Percentiles rank a stretch among this genome's conserved stretches.
Evolutionary conservation across 2,888 invertebrate species (phyloP).

Genomic region (Drosophila affinis): DNA sequence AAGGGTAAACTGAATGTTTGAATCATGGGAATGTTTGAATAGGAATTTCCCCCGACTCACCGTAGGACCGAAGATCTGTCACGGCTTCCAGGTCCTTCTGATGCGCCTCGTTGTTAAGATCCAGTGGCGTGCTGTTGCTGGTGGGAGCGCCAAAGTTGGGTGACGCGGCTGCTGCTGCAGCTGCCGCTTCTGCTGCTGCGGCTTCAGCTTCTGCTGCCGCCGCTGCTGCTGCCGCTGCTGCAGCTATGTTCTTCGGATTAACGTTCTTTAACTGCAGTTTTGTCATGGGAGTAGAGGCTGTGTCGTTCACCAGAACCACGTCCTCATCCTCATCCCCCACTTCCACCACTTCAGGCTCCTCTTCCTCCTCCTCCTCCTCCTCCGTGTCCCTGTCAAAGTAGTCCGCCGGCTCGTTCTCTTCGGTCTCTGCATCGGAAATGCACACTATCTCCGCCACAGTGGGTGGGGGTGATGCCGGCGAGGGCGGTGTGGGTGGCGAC

Average conservation of each 20-base stretch:
- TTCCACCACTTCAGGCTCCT: neutral
- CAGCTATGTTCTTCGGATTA: slow-evolving; percentile 30
- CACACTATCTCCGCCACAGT: slow-evolving; percentile 56
- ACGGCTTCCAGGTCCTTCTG: slow-evolving; percentile 65
- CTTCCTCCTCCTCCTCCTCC: slow-evolving; percentile 56
- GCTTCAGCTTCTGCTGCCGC: slow-evolving; percentile 25
- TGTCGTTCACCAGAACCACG: slow-evolving; percentile 23
- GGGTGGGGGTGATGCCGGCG: slow-evolving; percentile 40
- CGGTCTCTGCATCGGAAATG: slow-evolving; percentile 68
- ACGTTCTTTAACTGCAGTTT: slow-evolving; percentile 16
- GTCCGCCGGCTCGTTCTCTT: slow-evolving; percentile 40
- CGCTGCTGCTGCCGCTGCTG: slow-evolving; percentile 49
- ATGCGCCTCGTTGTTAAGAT: slow-evolving; percentile 64
- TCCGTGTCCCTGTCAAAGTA: slow-evolving; percentile 72
- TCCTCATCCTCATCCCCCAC: neutral
- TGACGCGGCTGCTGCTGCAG: slow-evolving; percentile 27
- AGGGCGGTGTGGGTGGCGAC: slow-evolving; percentile 56
- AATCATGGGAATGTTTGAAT: neutral
- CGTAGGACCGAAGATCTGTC: slow-evolving; percentile 67
- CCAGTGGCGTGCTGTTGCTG: slow-evolving; percentile 59
- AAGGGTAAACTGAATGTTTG: neutral
- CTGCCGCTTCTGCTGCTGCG: slow-evolving; percentile 29
- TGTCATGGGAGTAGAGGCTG: slow-evolving; percentile 29
- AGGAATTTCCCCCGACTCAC: slow-evolving; percentile 48
- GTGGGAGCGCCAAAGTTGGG: slow-evolving; percentile 44